These are phyloP conservation scores for Xiphophorus maculatus DNA, from an alignment of 2,113 vertebrate species.

Conservation along the genomic window DNA sequence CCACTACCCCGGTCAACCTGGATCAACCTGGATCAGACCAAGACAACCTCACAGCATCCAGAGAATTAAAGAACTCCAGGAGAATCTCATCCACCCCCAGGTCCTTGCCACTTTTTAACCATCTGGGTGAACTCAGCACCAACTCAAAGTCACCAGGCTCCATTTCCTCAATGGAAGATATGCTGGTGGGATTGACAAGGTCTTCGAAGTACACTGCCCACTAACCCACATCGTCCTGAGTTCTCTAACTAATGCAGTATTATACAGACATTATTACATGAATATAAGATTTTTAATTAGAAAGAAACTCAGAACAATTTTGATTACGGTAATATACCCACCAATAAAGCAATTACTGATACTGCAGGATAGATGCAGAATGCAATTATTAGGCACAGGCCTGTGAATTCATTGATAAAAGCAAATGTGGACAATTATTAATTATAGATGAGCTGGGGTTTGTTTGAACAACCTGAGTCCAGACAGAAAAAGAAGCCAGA, in stretches of 20 bases:
- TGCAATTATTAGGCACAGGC: slow-evolving; percentile 13
- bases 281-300: neutral
- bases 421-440: slow-evolving; percentile 15
- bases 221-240: neutral
- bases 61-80: no score
- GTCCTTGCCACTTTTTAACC: no score
- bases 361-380: neutral
- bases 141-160: no score
- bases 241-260: neutral
- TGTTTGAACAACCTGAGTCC: slow-evolving; percentile 22
- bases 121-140: no score
- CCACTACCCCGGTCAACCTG: no score
- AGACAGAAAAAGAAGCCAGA: slow-evolving; percentile 55
- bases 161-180: no score
- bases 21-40: no score
- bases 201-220: no score
- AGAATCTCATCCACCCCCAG: no score
- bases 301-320: neutral
- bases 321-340: neutral
- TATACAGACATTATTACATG: slow-evolving; percentile 4
- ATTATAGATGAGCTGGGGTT: slow-evolving; percentile 21
- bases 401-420: neutral
- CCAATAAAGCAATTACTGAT: neutral
- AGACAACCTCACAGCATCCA: no score
- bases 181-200: no score